Evolutionary conservation across 1,140 invertebrate species (phyloP).

Genomic region (Ptiloglossa arizonensis): DNA sequence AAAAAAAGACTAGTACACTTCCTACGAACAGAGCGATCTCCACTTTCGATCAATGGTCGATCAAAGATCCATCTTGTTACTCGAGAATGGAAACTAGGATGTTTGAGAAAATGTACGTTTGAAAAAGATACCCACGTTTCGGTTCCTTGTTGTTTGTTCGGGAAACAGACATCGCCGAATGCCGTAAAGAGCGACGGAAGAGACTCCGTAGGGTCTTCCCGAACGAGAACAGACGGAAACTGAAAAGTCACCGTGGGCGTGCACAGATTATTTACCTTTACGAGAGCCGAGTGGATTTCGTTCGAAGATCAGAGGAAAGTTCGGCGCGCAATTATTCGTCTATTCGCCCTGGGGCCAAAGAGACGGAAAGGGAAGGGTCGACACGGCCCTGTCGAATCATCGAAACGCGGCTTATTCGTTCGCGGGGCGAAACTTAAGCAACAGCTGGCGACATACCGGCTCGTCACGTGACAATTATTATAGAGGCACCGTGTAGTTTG

Average conservation of each 20-base stretch:
- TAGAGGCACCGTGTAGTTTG: slow-evolving; percentile 37
- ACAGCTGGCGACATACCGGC: slow-evolving; percentile 42
- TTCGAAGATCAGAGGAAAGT: neutral
- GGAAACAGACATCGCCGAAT: too few species aligned
- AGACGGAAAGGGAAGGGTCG: slow-evolving; percentile 7
- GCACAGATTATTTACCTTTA: neutral
- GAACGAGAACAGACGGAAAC: neutral
- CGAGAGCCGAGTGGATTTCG: neutral
- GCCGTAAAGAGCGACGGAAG: too few species aligned
- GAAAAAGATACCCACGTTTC: too few species aligned
- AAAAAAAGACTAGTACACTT: too few species aligned
- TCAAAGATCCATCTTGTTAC: too few species aligned
- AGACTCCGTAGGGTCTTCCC: neutral
- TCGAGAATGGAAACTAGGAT: too few species aligned
- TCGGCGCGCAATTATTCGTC: slow-evolving; percentile 3
- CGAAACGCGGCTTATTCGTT: slow-evolving; percentile 8
- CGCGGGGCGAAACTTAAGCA: slow-evolving; percentile 20
- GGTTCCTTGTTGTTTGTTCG: too few species aligned
- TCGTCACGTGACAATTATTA: slow-evolving; percentile 53
- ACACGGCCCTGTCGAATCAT: slow-evolving; percentile 42
- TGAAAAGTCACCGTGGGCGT: slow-evolving; percentile 35
- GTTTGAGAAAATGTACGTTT: too few species aligned
- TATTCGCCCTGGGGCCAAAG: neutral
- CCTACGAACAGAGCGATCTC: too few species aligned
- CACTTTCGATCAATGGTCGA: too few species aligned